Evolutionary conservation across 2,113 vertebrate genomes (phyloP).

Genomic region (Typhlomys cinereus): DNA sequence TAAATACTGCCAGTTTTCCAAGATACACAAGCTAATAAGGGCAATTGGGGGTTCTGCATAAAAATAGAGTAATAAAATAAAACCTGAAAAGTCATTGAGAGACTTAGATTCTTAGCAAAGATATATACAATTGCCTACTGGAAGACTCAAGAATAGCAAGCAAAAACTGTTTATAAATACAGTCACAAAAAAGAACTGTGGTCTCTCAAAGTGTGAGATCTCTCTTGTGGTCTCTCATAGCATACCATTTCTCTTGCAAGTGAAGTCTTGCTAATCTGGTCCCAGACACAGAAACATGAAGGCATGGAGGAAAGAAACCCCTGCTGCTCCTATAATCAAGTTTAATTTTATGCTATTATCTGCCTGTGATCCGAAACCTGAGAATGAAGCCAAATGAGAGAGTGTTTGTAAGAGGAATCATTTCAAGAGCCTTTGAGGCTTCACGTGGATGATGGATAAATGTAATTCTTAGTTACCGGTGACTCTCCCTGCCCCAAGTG

Average conservation of each 20-base stretch:
- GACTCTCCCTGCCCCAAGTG: background rate
- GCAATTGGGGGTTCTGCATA: background rate
- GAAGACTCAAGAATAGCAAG: constrained; percentile 11
- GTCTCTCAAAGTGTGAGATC: no score
- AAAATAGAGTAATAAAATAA: constrained; percentile 17
- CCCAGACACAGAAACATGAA: background rate
- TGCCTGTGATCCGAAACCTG: constrained; percentile 42
- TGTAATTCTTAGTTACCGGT: constrained; percentile 33
- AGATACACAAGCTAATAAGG: no score
- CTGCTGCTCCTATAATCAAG: constrained; percentile 13
- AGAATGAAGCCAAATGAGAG: constrained; percentile 47
- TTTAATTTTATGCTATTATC: constrained; percentile 60
- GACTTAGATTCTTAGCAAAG: background rate
- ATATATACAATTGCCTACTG: background rate
- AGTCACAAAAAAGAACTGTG: background rate
- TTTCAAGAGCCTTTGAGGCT: constrained; percentile 7
- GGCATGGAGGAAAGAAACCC: background rate
- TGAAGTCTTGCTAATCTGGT: constrained; percentile 25
- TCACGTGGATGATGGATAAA: constrained; percentile 53
- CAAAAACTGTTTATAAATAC: background rate
- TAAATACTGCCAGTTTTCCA: background rate
- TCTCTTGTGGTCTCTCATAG: no score
- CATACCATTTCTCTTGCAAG: background rate
- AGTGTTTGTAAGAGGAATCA: constrained; percentile 37
- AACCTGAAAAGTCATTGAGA: background rate